A percentile compares a stretch with the other conserved stretches of the same genome.
phyloP scores from a whole-genome alignment of 1,140 invertebrate species.

The Telenomus remus region DNA sequence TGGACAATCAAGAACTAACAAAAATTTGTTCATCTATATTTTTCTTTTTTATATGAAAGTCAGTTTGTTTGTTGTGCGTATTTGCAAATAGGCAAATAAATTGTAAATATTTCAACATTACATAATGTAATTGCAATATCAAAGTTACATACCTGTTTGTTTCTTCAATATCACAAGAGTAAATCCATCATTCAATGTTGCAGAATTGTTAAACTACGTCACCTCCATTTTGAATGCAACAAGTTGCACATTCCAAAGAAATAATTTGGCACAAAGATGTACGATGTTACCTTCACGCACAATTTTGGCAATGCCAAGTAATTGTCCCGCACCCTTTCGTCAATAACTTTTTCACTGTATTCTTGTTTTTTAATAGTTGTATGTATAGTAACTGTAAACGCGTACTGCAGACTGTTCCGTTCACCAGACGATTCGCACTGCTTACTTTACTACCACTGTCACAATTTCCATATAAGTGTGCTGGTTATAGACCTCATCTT shows the following conservation, averaged over 20 bases:
- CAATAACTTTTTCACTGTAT: too few relatives aligned
- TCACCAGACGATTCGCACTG: constrained; percentile 20
- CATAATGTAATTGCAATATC: too few relatives aligned
- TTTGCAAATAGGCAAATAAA: too few relatives aligned
- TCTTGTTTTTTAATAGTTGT: not conserved
- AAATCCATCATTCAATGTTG: constrained; percentile 39
- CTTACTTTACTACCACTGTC: constrained; percentile 46
- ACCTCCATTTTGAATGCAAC: constrained; percentile 53
- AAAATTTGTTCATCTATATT: too few relatives aligned
- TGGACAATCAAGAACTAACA: too few relatives aligned
- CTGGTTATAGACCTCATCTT: constrained; percentile 50
- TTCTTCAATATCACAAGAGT: not conserved
- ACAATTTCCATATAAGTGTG: constrained; percentile 44
- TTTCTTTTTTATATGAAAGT: too few relatives aligned
- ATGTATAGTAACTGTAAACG: constrained; percentile 1
- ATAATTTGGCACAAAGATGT: not conserved
- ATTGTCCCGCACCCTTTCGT: not conserved
- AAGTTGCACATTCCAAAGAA: constrained; percentile 46
- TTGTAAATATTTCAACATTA: too few relatives aligned
- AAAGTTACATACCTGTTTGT: too few relatives aligned
- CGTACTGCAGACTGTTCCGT: constrained; percentile 1
- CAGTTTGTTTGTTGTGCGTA: too few relatives aligned
- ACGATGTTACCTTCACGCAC: too few relatives aligned
- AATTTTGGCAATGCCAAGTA: not conserved
- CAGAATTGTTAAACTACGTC: constrained; percentile 24